Percentiles rank a stretch among this genome's conserved stretches.
Conservation (phyloP, 2,797 vertebrate species). For the Pseudopleuronectes americanus region DNA sequence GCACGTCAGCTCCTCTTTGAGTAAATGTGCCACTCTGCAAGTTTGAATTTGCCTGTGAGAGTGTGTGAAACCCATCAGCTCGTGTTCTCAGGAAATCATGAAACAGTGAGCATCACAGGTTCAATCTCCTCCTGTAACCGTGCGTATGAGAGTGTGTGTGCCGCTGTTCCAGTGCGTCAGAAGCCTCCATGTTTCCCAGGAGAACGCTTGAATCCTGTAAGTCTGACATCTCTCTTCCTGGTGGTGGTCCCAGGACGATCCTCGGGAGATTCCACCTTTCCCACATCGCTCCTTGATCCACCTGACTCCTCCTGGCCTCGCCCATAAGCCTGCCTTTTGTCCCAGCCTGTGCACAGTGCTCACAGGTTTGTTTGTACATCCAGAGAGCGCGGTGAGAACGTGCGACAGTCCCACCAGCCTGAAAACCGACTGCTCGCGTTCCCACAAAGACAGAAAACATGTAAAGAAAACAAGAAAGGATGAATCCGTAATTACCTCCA, state of each 20-base stretch:
- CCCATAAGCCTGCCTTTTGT: slow-evolving; percentile 78
- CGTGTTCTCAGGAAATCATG: slow-evolving; percentile 59
- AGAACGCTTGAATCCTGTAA: slow-evolving; percentile 71
- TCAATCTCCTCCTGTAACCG: slow-evolving; percentile 18
- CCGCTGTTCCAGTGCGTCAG: slow-evolving; percentile 44
- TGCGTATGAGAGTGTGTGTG: slow-evolving; percentile 27
- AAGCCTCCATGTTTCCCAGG: slow-evolving; percentile 73
- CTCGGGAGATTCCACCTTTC: slow-evolving; percentile 82
- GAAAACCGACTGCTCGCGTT: slow-evolving; percentile 43
- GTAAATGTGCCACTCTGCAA: slow-evolving; percentile 1
- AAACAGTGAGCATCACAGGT: neutral
- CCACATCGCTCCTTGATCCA: slow-evolving; percentile 80
- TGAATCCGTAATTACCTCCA: slow-evolving; percentile 44
- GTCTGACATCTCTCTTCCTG: slow-evolving; percentile 73
- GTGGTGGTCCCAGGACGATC: slow-evolving; percentile 77
- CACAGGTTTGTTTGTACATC: slow-evolving; percentile 68
- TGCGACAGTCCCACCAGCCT: slow-evolving; percentile 49
- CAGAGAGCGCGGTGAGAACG: slow-evolving; percentile 64
- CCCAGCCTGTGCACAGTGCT: slow-evolving; percentile 48
- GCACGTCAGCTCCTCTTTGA: neutral
- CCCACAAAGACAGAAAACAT: slow-evolving; percentile 48
- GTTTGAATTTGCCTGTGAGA: slow-evolving; percentile 27
- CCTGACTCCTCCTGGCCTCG: slow-evolving; percentile 71
- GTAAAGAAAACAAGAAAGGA: slow-evolving; percentile 1
- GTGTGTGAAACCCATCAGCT: slow-evolving; percentile 54